Base-by-base conservation (phyloP, 1,140 invertebrate genomes). In the Dufourea novaeangliae region DNA sequence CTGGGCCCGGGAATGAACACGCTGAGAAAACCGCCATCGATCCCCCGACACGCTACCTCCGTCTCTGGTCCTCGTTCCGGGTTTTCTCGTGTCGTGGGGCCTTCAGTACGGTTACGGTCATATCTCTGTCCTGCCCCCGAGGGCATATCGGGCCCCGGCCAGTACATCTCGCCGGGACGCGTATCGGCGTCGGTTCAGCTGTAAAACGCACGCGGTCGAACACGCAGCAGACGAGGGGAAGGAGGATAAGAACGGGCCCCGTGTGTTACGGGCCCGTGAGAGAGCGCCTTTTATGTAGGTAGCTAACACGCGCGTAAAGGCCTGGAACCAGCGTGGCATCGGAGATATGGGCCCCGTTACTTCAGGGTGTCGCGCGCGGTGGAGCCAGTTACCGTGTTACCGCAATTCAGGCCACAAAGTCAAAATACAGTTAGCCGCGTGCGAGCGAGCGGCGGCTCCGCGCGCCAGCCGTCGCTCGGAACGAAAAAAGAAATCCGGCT, bases 321-420 rank as follows among this genome's bases (percentile, higher is more conserved):
- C 73, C 71, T 81, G 81, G 78, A 80, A 57, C 78, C n/a, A 78
- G 74, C 79, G 82, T 84, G 84, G 88, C 89, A 89, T 87, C 80
- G 85, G n/a, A 89, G 87, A 89, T 90, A 88, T 86, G 90, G 57
- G 86, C 83, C 91, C 91, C 91, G 90, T 91, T 91, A 91, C 84
- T 85, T 86, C 88, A 86, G 90, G 90, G 91, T 91, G 91, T 91
- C 91, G 90, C 90, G 89, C 90, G 88, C 73, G 68, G 68, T 80
- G 80, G 87, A 92, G 91, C 91, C 90, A 92, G 90, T 92, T 92
- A 92, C 92, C 89, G 92, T 92, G 92, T 92, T 92, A 92, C 91
- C 91, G 90, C 91, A 92, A 93, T 93, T 93, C 89, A 93, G 92
- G 92, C 92, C 92, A 93, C 92, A 93, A 92, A 93, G 92, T 92